Evolutionary conservation across 2,888 invertebrate species (phyloP), one percentile per base, ranked within the genome.

Genomic region (Cybosia mesomella): DNA sequence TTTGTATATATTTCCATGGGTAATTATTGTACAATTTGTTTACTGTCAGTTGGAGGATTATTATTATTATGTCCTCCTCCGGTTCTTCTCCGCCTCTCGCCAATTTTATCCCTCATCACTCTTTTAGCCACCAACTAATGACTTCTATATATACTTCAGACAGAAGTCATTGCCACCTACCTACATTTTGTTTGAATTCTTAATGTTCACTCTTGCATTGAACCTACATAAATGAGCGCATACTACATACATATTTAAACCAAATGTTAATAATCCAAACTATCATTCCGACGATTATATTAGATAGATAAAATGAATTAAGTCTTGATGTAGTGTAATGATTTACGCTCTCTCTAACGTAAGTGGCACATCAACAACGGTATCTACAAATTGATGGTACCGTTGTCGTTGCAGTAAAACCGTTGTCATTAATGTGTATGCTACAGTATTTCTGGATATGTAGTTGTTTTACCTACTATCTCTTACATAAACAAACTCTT

Each of bases 301-400:
- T 4, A 59, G 9, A 18, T 9, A 24, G 24, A 39, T 39, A 49
- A n/a, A 49, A 28, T 28, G 39, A 4, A 18, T 24, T 39, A 59
- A 39, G 24, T 49, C 53, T 53, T 49, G 49, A 62, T n/a, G 53
- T 49, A 49, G 61, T 62, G n/a, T 15, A 32, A 21, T 49, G 15
- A 24, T 32, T 61, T 62, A 62, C 53, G 61, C 55, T 63, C 21
- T 63, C 54, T 55, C 63, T 55, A 55, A 22, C 13, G 32, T 62
- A 49, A 62, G 61, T 59, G 39, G 59, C 28, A 53, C 49, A 32
- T 21, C 15, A 49, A 15, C n/a, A 62, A 53, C 61, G 61, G 61
- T 62, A 62, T 39, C 13, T 32, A 53, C 32, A 53, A 62, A 62
- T 62, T 55, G 28, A 11, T 22, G 55, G 32, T 32, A 62, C 61